Evolutionary conservation across 2,888 invertebrate species (phyloP).

Genomic region (Sisyra nigra): DNA sequence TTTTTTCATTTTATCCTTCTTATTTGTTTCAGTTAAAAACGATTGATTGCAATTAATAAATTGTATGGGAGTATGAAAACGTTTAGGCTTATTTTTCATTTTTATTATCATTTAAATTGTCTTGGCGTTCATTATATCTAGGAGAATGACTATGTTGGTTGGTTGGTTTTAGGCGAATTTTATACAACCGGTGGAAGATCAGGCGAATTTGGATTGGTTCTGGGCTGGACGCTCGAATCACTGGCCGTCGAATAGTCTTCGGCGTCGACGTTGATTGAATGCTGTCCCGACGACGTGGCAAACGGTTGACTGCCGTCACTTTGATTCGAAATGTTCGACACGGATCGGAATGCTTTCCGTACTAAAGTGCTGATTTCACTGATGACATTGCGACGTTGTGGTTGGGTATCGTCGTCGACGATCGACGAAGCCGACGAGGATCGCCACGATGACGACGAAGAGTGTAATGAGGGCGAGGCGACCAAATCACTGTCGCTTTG

Average conservation of each 20-base stretch:
- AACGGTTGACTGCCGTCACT: slow-evolving; percentile 8
- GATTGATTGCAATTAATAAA: too few species aligned
- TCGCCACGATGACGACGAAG: not conserved
- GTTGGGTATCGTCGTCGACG: not conserved
- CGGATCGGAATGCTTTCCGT: not conserved
- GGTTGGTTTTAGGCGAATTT: slow-evolving; percentile 4
- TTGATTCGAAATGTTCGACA: not conserved
- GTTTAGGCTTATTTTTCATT: slow-evolving; percentile 8
- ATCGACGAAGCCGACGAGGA: not conserved
- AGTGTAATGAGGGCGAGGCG: not conserved
- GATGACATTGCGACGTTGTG: not conserved
- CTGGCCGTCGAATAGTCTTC: slow-evolving; percentile 17
- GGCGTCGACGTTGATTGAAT: slow-evolving; percentile 31
- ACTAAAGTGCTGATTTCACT: not conserved
- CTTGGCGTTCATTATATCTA: slow-evolving; percentile 1
- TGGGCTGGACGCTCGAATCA: slow-evolving; percentile 15
- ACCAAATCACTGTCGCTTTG: not conserved
- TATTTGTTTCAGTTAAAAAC: too few species aligned
- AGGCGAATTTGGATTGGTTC: too few species aligned
- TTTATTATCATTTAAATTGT: not conserved
- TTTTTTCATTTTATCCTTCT: too few species aligned
- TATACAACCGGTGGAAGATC: too few species aligned
- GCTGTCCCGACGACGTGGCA: slow-evolving; percentile 20
- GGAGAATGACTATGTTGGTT: slow-evolving; percentile 7
- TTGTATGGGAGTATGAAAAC: too few species aligned